Percentiles rank a stretch among this genome's conserved stretches.
Evolutionary conservation across 2,888 invertebrate species (phyloP).

Genomic region (Synergus gifuensis): DNA sequence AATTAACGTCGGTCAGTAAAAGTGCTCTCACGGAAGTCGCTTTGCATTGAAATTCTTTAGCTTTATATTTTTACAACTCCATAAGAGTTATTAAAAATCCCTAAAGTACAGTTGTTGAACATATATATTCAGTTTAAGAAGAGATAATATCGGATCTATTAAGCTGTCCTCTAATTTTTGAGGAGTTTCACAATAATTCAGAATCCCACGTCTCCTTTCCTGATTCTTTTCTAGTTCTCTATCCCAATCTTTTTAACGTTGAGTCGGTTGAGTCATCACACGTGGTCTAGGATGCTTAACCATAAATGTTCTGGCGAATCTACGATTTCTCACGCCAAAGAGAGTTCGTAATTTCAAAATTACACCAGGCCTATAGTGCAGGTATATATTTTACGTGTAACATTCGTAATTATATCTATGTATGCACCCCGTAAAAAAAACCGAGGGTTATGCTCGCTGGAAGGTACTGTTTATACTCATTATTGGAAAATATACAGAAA

Average conservation of each 20-base stretch:
- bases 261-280: background rate
- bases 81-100: background rate
- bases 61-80: conserved; percentile 9
- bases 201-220: background rate
- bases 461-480: conserved; percentile 11
- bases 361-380: background rate
- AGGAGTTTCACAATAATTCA: background rate
- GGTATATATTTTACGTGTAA: conserved; percentile 18
- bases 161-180: background rate
- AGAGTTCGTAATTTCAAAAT: conserved; percentile 17
- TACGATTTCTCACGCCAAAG: conserved; percentile 3
- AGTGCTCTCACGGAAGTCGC: conserved; percentile 10
- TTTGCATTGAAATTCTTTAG: background rate
- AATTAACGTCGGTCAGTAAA: conserved; percentile 15
- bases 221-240: background rate
- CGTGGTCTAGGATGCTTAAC: background rate
- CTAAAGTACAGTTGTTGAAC: no score
- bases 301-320: background rate
- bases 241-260: background rate
- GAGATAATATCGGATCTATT: background rate
- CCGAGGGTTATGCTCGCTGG: background rate
- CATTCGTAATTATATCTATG: background rate
- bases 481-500: conserved; percentile 5
- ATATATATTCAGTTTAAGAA: no score
- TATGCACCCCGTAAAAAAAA: background rate